A percentile compares a stretch with the other conserved stretches of the same genome.
These are phyloP conservation scores for Papilio xuthus DNA, from an alignment of 1,140 invertebrate species.

Conservation along the genomic window DNA sequence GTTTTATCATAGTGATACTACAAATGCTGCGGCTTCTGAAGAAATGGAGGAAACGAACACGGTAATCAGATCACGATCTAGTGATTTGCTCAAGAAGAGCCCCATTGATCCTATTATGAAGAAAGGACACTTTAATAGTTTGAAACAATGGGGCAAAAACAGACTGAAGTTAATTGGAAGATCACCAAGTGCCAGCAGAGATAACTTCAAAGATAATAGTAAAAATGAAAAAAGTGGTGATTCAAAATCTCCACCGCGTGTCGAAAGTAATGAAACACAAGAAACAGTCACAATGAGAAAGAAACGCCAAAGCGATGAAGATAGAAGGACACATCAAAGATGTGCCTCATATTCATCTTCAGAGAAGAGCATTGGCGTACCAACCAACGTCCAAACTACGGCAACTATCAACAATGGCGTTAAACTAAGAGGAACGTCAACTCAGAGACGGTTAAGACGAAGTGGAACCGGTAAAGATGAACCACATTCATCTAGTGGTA, in stretches of 20 bases:
- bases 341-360: conserved; percentile 89
- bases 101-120: conserved; percentile 81
- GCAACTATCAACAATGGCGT: conserved; percentile 84
- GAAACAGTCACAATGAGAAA: conserved; percentile 84
- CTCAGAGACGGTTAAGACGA: conserved; percentile 83
- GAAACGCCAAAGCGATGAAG: conserved; percentile 79
- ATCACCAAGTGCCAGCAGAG: conserved; percentile 79
- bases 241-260: conserved; percentile 67
- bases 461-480: conserved; percentile 86
- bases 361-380: conserved; percentile 85
- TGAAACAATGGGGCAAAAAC: conserved; percentile 92
- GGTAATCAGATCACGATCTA: conserved; percentile 85
- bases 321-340: conserved; percentile 84
- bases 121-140: conserved; percentile 90
- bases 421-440: conserved; percentile 87
- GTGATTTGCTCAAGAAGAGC: conserved; percentile 86
- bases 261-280: conserved; percentile 84
- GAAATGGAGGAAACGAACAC: conserved; percentile 79
- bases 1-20: conserved; percentile 83
- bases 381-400: conserved; percentile 79
- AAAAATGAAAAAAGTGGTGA: conserved; percentile 75
- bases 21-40: conserved; percentile 82
- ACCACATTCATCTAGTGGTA: conserved; percentile 94
- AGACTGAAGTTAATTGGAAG: conserved; percentile 88
- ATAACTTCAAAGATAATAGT: conserved; percentile 74